Base-by-base conservation (phyloP, 1,140 invertebrate species). In the Bombus fervidus region DNA sequence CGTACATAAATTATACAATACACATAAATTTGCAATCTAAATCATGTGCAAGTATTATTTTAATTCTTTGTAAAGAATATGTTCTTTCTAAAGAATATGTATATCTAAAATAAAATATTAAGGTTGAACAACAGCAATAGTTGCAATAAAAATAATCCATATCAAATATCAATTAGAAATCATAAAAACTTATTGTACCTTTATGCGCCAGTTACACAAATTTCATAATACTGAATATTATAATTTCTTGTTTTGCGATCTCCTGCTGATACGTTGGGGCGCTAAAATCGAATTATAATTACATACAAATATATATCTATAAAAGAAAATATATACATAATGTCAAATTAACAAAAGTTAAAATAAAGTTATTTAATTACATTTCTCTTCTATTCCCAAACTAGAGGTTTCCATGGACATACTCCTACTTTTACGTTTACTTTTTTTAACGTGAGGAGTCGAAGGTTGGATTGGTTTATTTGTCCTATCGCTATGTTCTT, bases 401-500 rank as follows among this genome's bases (percentile, higher is more conserved):
- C 74, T 87, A 43, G 90, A 37, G 57, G 88, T 75, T 39, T 78
- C 78, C 62, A 71, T 18, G 15, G 18, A 10, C 41, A 37, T 34
- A 12, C 34, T 80, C 34, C 37, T 59, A 73, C 77, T 90, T 22
- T 80, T 31, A 39, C 59, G 82, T 53, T 83, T 89, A 41, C 39
- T 89, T 13, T 73, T 83, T 74, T 43, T 78, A 47, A 53, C 12
- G 28, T 91, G 77, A 4, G 92, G 92, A 62, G 91, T 93, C 80
- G 83, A 72, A 68, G 91, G 90, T 64, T 84, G 31, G 4, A 57
- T 57, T 34, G 83, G 72, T 87, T 91, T 92, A 66, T 89, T 79
- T 22, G 28, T 13, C 71, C 84, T 86, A n/a, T 2, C 81, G 1
- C 71, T 86, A 28, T 86, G 89, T 22, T 87, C 83, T n/a, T 85